Base-by-base conservation (phyloP, 2,113 vertebrate genomes). In the Sylvia atricapilla region DNA sequence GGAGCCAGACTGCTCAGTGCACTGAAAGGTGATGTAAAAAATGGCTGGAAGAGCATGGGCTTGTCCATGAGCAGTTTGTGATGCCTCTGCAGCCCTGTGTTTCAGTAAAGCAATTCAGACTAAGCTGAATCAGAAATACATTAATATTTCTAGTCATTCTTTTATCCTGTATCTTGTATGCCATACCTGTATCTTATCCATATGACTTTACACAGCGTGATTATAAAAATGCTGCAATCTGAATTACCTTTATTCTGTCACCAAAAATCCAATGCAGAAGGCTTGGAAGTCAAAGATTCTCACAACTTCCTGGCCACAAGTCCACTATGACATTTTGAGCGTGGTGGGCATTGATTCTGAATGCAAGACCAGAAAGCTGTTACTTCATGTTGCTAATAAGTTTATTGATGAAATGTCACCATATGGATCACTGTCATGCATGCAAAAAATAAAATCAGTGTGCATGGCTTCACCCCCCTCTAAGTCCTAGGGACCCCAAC, bases 151-250 rank as follows among this genome's bases (percentile, higher is more conserved):
- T 23, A 20, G 33, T 66, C 5, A 43, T 82, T 87, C 28, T 79
- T 85, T 68, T 56, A 23, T 60, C 41, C 7, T 66, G 5, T 28
- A 11, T 83, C 43, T 80, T 43, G 7, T 59, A 15, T 56, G 21
- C 33, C 1, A 2, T 20, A 22, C 9, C 7, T 55, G 6, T 52
- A 13, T 66, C 37, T 74, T 58, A 58, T 13, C 46, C 1, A 0
- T 14, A 8, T 35, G n/a, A n/a, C 25, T 47, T 70, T 62, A 17
- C 10, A 13, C 6, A 77, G 27, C 0, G 0, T 14, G 33, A 56
- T 33, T 41, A 33, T 41, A 58, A 64, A 85, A 80, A 52, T 44
- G 20, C 22, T 76, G 49, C 8, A 15, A 6, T 60, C 46, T 88
- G 41, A 62, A 69, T 66, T 77, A 46, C 7, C 43, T 25, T 60